Percentiles rank a stretch among this genome's conserved stretches.
phyloP scores from a whole-genome alignment of 2,888 invertebrate genomes.

The Imbricaverruca yamaguchii region DNA sequence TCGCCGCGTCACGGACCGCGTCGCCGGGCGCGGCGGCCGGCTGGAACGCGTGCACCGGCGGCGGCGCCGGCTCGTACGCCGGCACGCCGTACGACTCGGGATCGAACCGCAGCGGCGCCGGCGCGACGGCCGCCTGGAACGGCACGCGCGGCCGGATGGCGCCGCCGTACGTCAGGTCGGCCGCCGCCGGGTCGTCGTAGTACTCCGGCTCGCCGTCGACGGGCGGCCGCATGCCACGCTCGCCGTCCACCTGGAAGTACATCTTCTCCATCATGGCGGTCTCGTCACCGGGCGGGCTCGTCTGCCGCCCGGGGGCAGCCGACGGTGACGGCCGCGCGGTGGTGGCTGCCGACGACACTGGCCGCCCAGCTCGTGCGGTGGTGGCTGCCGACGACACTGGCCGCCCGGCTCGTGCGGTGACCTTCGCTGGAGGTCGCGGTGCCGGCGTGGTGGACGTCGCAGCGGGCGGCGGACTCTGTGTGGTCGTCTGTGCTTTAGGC shows the following conservation, averaged over 20 bases:
- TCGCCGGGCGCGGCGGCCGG: not conserved
- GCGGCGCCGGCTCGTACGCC: constrained; percentile 12
- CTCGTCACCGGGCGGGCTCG: not conserved
- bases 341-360: no score
- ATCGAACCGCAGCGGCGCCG: not conserved
- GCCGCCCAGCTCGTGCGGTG: no score
- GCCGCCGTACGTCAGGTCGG: not conserved
- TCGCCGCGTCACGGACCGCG: not conserved
- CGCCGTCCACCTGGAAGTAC: not conserved
- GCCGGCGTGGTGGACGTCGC: no score
- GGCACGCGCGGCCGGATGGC: not conserved
- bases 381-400: no score
- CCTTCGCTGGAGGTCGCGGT: no score
- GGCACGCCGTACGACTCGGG: not conserved
- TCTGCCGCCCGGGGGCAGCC: not conserved
- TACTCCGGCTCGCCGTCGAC: not conserved
- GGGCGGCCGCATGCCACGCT: not conserved
- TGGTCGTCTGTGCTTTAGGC: not conserved
- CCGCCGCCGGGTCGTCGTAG: not conserved
- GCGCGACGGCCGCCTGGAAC: not conserved
- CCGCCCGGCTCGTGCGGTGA: no score
- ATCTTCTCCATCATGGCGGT: not conserved
- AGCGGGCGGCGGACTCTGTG: not conserved
- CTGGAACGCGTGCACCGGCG: not conserved
- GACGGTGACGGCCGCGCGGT: no score